Conservation (phyloP, 2,888 invertebrate species). For the Strigamia maritima region DNA sequence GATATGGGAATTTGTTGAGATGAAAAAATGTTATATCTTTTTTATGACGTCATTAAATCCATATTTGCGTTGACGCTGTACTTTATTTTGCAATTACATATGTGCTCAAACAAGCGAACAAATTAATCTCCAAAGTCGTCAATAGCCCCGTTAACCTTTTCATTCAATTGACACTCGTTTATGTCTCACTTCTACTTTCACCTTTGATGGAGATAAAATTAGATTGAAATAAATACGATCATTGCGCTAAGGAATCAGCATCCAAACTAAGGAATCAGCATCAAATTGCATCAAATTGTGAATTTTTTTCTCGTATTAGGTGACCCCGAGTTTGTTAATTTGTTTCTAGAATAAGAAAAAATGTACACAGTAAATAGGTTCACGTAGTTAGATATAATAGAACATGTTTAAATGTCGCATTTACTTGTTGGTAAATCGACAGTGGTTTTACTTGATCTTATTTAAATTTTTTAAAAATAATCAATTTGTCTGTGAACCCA, state of each 20-base stretch:
- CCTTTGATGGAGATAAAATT: slow-evolving; percentile 9
- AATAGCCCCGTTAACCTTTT: background rate
- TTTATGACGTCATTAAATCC: background rate
- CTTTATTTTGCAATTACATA: background rate
- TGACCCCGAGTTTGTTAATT: background rate
- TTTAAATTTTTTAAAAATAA: background rate
- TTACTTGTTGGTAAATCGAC: background rate
- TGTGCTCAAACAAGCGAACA: background rate
- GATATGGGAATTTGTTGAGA: too few relatives aligned
- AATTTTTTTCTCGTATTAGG: background rate
- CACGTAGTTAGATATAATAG: background rate
- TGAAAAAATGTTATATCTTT: too few relatives aligned
- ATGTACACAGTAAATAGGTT: background rate
- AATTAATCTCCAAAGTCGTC: background rate
- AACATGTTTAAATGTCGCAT: background rate
- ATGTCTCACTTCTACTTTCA: background rate
- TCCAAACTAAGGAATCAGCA: background rate
- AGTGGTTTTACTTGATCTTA: slow-evolving; percentile 21
- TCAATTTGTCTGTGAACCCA: background rate
- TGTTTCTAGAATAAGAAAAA: background rate
- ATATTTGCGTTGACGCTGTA: background rate
- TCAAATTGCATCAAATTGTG: background rate
- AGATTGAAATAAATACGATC: background rate
- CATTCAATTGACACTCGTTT: background rate
- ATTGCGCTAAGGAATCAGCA: background rate